Evolutionary conservation across 2,113 vertebrate species (phyloP).

Genomic region (Trichomycterus rosablanca): DNA sequence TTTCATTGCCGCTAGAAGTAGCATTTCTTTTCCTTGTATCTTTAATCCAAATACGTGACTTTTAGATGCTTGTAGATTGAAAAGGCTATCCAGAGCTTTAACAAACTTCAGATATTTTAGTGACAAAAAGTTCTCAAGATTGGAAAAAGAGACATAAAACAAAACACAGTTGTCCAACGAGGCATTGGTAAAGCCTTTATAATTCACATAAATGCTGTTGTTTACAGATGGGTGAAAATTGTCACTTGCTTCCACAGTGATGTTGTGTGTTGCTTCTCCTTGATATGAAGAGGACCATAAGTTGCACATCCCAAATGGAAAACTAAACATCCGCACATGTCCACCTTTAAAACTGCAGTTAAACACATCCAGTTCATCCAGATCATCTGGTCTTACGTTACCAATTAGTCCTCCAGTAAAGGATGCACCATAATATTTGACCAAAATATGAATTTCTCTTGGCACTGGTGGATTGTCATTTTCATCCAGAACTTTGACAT

Average conservation of each 20-base stretch:
- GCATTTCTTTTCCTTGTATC: slow-evolving; percentile 52
- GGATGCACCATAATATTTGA: slow-evolving; percentile 70
- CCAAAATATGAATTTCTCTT: slow-evolving; percentile 65
- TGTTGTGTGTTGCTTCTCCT: slow-evolving; percentile 66
- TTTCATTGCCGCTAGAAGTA: slow-evolving; percentile 65
- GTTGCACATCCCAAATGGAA: slow-evolving; percentile 64
- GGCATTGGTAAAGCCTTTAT: slow-evolving; percentile 68
- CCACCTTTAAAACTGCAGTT: slow-evolving; percentile 63
- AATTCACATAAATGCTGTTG: slow-evolving; percentile 68
- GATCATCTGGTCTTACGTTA: slow-evolving; percentile 63
- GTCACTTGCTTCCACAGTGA: slow-evolving; percentile 66
- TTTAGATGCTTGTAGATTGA: slow-evolving; percentile 69
- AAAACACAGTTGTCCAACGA: slow-evolving; percentile 68
- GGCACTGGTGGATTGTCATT: slow-evolving; percentile 65
- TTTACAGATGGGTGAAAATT: slow-evolving; percentile 62
- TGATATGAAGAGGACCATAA: slow-evolving; percentile 64
- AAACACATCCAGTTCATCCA: slow-evolving; percentile 60
- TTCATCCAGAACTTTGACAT: slow-evolving; percentile 62
- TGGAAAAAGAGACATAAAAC: slow-evolving; percentile 59
- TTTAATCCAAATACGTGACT: slow-evolving; percentile 71
- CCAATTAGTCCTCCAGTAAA: slow-evolving; percentile 69
- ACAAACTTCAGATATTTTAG: slow-evolving; percentile 63
- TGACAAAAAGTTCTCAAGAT: slow-evolving; percentile 63
- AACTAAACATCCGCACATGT: slow-evolving; percentile 58
- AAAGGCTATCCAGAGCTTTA: slow-evolving; percentile 67